Base-by-base conservation (phyloP, 2,888 invertebrate species). In the Osmoderma eremita region DNA sequence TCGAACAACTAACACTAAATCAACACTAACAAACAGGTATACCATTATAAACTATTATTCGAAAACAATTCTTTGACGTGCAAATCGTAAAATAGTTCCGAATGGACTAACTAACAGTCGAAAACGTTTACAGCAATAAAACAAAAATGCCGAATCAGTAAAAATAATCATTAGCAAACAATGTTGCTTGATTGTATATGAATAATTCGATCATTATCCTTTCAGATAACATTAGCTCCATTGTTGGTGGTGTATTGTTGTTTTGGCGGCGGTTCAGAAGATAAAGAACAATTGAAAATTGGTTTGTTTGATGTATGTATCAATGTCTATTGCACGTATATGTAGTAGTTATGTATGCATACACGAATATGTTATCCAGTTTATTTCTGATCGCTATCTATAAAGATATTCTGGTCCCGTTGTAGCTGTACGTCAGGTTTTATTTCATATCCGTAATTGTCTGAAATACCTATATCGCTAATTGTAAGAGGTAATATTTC, bases 161-260 rank as follows among this genome's bases (percentile, higher is more conserved):
- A 67, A 69, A 69, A 67, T 69, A 70, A 70, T 70, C 67, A 69
- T 65, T 56, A 70, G 41, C 38, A 50, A 54, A 72, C 72, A 72
- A 72, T 70, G 38, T 64, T 65, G 58, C 66, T 65, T 70, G 71
- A 71, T 71, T 71, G 71, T 71, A 68, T 66, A 67, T 68, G 75
- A 72, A 75, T 75, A 75, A 75, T 71, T 72, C 72, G 70, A 76
- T 76, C 77, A 76, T 78, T 78, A 77, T 73, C 77, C 74, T 77
- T 77, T 78, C 74, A 75, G 73, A 70, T 71, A 73, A 72, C 74
- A 77, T 78, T 78, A 78, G 74, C 74, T 70, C 72, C 70, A 78
- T 78, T 78, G 76, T 78, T 68, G 70, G 66, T 70, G 72, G 30
- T 61, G 71, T 67, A 72, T 72, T 73, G 72, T 72, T 69, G 50